phyloP scores from a whole-genome alignment of 2,888 invertebrate species.

The Odiellus spinosus region DNA sequence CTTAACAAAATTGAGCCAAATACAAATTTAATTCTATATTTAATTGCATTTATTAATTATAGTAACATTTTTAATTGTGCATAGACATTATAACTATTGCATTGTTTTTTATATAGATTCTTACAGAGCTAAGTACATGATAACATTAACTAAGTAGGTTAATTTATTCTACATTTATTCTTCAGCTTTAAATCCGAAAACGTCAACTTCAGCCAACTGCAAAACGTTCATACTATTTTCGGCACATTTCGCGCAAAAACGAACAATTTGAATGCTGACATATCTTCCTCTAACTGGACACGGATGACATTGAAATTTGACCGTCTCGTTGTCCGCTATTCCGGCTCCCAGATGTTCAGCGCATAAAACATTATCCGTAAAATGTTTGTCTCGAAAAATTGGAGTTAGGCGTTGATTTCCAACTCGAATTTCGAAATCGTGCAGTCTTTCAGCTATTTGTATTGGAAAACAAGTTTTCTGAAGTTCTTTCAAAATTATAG shows the following conservation, averaged over 20 bases:
- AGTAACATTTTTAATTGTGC: no score
- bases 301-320: constrained; percentile 16
- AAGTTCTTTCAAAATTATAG: no score
- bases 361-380: constrained; percentile 15
- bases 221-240: constrained; percentile 16
- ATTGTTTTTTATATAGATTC: no score
- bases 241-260: constrained; percentile 16
- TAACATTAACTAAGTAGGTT: no score
- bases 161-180: no score
- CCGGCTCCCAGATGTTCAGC: constrained; percentile 14
- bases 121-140: no score
- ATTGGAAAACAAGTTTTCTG: neutral
- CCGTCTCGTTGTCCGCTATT: constrained; percentile 13
- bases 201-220: constrained; percentile 19
- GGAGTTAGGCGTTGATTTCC: constrained; percentile 14
- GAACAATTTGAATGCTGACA: constrained; percentile 17
- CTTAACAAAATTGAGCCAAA: no score
- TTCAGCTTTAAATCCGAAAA: constrained; percentile 13
- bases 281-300: constrained; percentile 17
- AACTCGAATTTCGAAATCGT: constrained; percentile 19
- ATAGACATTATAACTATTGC: no score
- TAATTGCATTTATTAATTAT: no score
- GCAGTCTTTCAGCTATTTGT: constrained; percentile 9
- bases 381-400: constrained; percentile 13
- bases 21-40: no score